Evolutionary conservation across 2,797 vertebrate species (phyloP).

Genomic region (Ctenochaetus hawaiiensis): DNA sequence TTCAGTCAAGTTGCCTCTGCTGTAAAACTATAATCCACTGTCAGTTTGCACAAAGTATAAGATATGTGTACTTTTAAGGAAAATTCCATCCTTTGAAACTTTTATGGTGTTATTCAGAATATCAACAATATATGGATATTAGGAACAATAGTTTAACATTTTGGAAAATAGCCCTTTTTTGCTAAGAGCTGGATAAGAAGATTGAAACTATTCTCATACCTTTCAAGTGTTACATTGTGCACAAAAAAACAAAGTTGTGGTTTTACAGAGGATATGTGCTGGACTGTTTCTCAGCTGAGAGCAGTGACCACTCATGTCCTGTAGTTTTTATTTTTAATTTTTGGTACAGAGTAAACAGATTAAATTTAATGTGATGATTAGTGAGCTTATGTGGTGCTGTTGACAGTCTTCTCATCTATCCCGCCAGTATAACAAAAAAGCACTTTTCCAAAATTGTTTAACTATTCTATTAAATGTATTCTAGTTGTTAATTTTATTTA

Average conservation of each 20-base stretch:
- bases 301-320: not conserved
- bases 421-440: not conserved
- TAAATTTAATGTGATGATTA: too few relatives aligned
- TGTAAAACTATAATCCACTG: constrained; percentile 47
- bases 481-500: not conserved
- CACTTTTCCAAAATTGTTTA: not conserved
- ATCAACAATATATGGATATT: not conserved
- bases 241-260: not conserved
- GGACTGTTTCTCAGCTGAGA: not conserved
- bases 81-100: constrained; percentile 33
- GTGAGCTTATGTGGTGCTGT: not conserved
- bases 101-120: not conserved
- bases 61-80: constrained; percentile 46
- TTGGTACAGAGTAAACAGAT: too few relatives aligned
- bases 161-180: not conserved
- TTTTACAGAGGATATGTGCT: not conserved
- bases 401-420: too few relatives aligned
- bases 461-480: constrained; percentile 7
- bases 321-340: not conserved
- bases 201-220: not conserved
- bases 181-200: not conserved
- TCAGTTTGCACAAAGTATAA: constrained; percentile 65
- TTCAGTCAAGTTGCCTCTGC: constrained; percentile 54
- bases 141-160: not conserved
- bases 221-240: not conserved